These are phyloP conservation scores for Ormyrus pomaceus DNA, from an alignment of 2,888 invertebrate genomes.

Conservation along the genomic window DNA sequence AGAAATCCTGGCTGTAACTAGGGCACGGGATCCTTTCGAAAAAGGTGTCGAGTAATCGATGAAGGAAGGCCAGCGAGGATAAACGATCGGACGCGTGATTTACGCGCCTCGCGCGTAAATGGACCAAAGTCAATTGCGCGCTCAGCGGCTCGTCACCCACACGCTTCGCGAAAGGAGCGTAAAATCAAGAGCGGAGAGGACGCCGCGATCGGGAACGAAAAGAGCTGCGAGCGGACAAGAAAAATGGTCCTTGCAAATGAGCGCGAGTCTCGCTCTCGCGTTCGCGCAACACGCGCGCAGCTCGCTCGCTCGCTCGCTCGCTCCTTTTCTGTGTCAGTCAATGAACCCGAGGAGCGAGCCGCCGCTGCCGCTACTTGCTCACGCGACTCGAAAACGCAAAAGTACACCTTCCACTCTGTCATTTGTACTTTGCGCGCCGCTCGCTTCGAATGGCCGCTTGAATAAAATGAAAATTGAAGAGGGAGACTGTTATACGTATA, in stretches of 20 bases:
- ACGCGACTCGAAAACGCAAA: slow-evolving; percentile 39
- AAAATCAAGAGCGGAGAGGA: no score
- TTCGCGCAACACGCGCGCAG: no score
- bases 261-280: neutral
- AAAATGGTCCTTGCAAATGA: neutral
- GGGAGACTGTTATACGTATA: no score
- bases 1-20: no score
- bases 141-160: neutral
- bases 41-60: slow-evolving; percentile 52
- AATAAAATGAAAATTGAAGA: no score
- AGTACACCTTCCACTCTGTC: no score
- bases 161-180: neutral
- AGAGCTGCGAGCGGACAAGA: neutral
- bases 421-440: no score
- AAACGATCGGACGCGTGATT: neutral
- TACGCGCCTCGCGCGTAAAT: neutral
- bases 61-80: slow-evolving; percentile 33
- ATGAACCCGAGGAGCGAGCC: slow-evolving; percentile 65
- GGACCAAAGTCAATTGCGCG: no score
- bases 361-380: slow-evolving; percentile 9
- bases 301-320: slow-evolving; percentile 61
- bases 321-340: slow-evolving; percentile 74
- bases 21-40: no score
- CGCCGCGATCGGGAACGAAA: slow-evolving; percentile 46
- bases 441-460: no score